These are phyloP conservation scores for Hylyphantes graminicola DNA, from an alignment of 1,140 invertebrate species.

Conservation along the genomic window DNA sequence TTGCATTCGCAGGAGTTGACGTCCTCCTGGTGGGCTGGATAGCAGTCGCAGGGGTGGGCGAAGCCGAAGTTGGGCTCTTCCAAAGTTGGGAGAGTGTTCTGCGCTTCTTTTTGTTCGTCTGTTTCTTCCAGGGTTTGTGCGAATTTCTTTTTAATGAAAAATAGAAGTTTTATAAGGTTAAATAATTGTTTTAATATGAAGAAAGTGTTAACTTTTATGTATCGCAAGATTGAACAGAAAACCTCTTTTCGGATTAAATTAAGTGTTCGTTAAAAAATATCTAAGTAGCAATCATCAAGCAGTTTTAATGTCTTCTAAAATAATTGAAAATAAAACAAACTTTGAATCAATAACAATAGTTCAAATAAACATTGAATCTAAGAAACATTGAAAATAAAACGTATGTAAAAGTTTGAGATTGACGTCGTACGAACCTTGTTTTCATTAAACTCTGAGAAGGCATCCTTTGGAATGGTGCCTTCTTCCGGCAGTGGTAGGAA, in stretches of 20 bases:
- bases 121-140: not conserved
- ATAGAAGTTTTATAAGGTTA: too few relatives aligned
- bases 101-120: not conserved
- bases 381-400: too few relatives aligned
- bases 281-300: not conserved
- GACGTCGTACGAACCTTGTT: too few relatives aligned
- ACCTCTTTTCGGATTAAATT: too few relatives aligned
- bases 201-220: not conserved
- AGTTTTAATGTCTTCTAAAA: too few relatives aligned
- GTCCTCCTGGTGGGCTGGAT: not conserved
- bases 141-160: too few relatives aligned
- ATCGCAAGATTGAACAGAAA: too few relatives aligned
- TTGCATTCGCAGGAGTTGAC: conserved; percentile 5
- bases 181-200: not conserved
- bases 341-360: too few relatives aligned
- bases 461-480: not conserved
- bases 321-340: too few relatives aligned
- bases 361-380: too few relatives aligned
- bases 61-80: not conserved
- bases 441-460: not conserved
- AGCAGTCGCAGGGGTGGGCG: conserved; percentile 14
- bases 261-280: too few relatives aligned
- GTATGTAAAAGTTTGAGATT: too few relatives aligned
- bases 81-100: not conserved
- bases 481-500: not conserved